Evolutionary conservation across 37 sponge, comb jelly and placozoan genomes (phyloP).

Genomic region (Chondrilla cf. caribensis): DNA sequence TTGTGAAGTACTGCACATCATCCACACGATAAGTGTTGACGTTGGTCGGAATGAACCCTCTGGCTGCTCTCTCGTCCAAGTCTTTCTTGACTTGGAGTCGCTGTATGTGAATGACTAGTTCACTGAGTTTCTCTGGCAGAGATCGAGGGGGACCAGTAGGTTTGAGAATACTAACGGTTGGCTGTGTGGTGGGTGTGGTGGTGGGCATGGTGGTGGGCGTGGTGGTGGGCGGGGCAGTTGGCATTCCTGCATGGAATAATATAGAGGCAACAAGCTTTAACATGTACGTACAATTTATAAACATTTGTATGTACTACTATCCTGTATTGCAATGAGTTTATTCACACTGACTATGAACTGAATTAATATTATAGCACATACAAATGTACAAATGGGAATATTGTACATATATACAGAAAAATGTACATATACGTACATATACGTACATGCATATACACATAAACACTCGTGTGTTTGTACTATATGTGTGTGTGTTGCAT

Average conservation of each 20-base stretch:
- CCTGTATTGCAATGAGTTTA: too few species aligned
- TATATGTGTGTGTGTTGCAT: too few species aligned
- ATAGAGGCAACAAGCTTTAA: too few species aligned
- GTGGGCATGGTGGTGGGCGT: background rate
- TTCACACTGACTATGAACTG: too few species aligned
- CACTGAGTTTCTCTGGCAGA: background rate
- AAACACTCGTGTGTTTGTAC: too few species aligned
- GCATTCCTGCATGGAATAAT: background rate
- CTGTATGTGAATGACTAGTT: background rate
- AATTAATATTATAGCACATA: too few species aligned
- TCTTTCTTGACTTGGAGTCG: background rate
- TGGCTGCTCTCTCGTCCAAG: background rate
- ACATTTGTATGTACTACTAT: too few species aligned
- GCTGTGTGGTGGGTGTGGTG: slow-evolving; percentile 12
- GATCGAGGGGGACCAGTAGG: background rate
- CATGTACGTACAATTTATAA: too few species aligned
- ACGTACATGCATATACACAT: too few species aligned
- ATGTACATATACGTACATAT: too few species aligned
- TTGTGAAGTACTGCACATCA: background rate
- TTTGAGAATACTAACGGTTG: background rate
- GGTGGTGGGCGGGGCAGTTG: slow-evolving; percentile 9
- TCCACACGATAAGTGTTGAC: slow-evolving; percentile 1
- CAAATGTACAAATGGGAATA: too few species aligned
- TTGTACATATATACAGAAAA: too few species aligned
- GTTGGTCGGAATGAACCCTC: background rate